Evolutionary conservation across 2,113 vertebrate species (phyloP), one percentile per base, ranked within the genome.

Genomic region (Crotalus horridus): DNA sequence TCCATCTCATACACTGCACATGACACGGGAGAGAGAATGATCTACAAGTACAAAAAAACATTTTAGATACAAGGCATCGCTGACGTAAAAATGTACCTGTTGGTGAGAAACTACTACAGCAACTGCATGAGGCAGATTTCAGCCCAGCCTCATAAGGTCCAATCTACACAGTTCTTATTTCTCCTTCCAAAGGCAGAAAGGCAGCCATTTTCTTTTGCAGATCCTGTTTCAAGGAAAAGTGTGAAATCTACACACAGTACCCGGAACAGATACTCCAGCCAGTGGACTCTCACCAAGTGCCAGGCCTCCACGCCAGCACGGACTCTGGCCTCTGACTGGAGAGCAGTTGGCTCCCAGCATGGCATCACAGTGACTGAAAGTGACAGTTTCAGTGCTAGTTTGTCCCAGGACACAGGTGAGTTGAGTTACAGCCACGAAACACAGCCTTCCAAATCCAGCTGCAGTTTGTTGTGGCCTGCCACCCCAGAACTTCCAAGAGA

Each of bases 211-310:
- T 53, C 4, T 90, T 85, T 89, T 20, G 0, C 0, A 99, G 99
- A 99, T 91, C 99, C 99, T 0, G 99, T 99, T 95, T 99, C 99
- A 0, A 98, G 99, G 94, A 99, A 99, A 98, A 99, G 98, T 0
- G 98, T 99, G 1, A 99, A 99, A 96, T 99, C 99, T 0, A 98
- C 98, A 0, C 99, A 99, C 96, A 99, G 99, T 95, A 99, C 99
- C 93, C 98, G 99, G 94, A 99, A 99, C 97, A 98, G 99, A 0
- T 99, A 99, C 97, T 99, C 99, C 87, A 99, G 99, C 97, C 99
- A 99, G 95, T 99, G 99, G 99, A 99, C 99, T 21, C 97, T 99
- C 95, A 99, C 99, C 96, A 99, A 99, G 96, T 99, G 99, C 96
- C 99, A 99, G 98, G 98, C 98, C 0, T 99, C 99, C 93, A 99